Evolutionary conservation across 2,113 vertebrate species (phyloP), one percentile per base, ranked within the genome.

Genomic region (Chionis minor): DNA sequence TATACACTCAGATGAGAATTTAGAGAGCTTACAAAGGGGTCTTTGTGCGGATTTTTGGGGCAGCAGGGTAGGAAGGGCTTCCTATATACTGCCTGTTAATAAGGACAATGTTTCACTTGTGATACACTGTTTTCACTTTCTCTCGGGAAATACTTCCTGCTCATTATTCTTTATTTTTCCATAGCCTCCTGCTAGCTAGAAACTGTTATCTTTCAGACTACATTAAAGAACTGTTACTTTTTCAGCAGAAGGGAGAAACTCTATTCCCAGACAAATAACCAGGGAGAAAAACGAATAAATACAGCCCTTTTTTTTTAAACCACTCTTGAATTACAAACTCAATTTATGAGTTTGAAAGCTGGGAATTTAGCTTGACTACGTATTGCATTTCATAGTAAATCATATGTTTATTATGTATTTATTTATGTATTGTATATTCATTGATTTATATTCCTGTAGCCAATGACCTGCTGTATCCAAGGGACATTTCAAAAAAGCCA

Each of bases 181-280:
- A 82, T 45, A 67, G 51, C 58, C 69, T 88, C 58, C 74, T 94
- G 66, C 88, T 81, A 88, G 24, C 77, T 91, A 59, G 59, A 59
- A 92, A 72, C 70, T 74, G 80, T 58, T 92, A 66, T 88, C 82
- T 94, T 95, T 91, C 90, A 95, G 82, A 61, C 20, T 88, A 67
- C 88, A 92, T 94, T 88, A 95, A 93, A 87, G 82, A 90, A 83
- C 30, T 71, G 75, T 58, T 97, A 71, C 40, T 95, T 92, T 91
- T 84, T 65, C 79, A 73, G 52, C 91, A 95, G 61, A 75, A 87
- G 93, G 87, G 90, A 94, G 67, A 14, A 87, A 81, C 27, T n/a
- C 20, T 79, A 96, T 96, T 95, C 91, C 95, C 91, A 95, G 47
- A 72, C 75, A 95, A 96, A 95, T 94, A 96, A 96, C 61, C 61